Percentiles rank a stretch among this genome's conserved stretches.
Conservation (phyloP, 2,797 vertebrate species). For the Geotrypetes seraphini region DNA sequence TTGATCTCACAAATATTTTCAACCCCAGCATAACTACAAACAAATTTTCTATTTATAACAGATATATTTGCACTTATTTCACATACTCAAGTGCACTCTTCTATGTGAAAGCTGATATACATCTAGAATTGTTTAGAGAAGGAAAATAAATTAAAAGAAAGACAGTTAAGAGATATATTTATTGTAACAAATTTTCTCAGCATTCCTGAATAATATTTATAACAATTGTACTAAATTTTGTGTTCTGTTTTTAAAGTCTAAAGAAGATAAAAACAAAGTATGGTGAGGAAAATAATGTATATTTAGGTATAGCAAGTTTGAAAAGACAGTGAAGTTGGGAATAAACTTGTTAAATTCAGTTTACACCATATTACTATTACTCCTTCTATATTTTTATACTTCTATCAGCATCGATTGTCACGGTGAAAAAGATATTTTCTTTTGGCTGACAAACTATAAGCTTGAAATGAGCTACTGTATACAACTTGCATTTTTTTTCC, state of each 20-base stretch:
- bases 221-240: too few relatives aligned
- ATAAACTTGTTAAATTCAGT: background rate
- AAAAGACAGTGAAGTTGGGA: background rate
- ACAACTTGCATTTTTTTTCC: constrained; percentile 38
- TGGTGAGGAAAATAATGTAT: background rate
- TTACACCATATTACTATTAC: background rate
- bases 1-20: constrained; percentile 27
- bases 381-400: constrained; percentile 2
- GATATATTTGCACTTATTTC: constrained; percentile 3
- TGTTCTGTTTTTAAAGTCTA: constrained; percentile 12
- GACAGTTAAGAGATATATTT: too few relatives aligned
- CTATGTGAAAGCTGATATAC: constrained; percentile 1
- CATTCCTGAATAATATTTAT: background rate
- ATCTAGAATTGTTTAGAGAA: too few relatives aligned
- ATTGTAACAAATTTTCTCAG: constrained; percentile 27
- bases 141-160: too few relatives aligned
- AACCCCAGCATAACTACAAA: too few relatives aligned
- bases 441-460: constrained; percentile 15
- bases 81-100: constrained; percentile 6
- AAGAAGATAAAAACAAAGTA: constrained; percentile 4
- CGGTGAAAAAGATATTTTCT: constrained; percentile 3
- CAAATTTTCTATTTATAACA: too few relatives aligned
- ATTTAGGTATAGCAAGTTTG: background rate
- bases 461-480: constrained; percentile 26
- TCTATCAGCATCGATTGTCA: constrained; percentile 1